Conservation (phyloP, 2,797 vertebrate species). For the Sus cebifrons region DNA sequence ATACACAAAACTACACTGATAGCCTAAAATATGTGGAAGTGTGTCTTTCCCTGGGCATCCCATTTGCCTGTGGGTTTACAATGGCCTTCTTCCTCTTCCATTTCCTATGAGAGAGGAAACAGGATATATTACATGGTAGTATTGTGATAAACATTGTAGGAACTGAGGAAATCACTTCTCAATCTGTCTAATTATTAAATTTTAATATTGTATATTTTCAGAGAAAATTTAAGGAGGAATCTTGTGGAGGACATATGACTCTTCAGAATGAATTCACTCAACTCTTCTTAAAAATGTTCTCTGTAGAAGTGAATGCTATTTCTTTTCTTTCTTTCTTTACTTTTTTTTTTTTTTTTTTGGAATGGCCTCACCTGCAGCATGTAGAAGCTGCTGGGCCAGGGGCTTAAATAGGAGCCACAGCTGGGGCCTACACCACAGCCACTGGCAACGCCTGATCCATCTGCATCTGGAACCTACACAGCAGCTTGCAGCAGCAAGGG, state of each 20-base stretch:
- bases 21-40: too few relatives aligned
- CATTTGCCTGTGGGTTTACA: neutral
- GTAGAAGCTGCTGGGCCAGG: too few relatives aligned
- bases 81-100: neutral
- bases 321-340: too few relatives aligned
- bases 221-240: neutral
- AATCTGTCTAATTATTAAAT: neutral
- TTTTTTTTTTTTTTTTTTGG: too few relatives aligned
- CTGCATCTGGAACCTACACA: too few relatives aligned
- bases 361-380: too few relatives aligned
- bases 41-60: accelerated
- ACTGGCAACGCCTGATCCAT: too few relatives aligned
- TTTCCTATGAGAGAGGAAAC: neutral
- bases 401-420: too few relatives aligned
- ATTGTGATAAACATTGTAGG: neutral
- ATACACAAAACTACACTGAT: neutral
- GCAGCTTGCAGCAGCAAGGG: too few relatives aligned
- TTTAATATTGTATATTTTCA: neutral
- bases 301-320: neutral
- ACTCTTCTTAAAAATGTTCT: too few relatives aligned
- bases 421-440: too few relatives aligned
- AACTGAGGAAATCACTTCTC: neutral
- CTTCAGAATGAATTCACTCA: neutral
- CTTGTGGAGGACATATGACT: neutral
- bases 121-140: neutral